phyloP scores from a whole-genome alignment of 2,888 invertebrate species.

The Himalopsyche japonica region DNA sequence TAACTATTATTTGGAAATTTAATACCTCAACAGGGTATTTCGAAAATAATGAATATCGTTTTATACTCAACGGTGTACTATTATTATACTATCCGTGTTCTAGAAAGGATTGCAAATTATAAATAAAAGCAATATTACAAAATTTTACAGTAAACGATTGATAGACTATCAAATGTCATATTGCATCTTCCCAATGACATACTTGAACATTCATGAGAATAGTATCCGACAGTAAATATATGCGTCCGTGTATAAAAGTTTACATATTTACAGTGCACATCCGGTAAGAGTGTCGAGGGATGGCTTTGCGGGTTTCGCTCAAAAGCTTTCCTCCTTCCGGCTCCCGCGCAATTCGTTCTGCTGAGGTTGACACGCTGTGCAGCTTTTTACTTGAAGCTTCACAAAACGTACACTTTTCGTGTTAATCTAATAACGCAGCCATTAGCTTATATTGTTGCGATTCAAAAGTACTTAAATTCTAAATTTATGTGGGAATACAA shows the following conservation, averaged over 20 bases:
- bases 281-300: background rate
- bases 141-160: too few species aligned
- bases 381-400: background rate
- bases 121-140: too few species aligned
- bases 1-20: too few species aligned
- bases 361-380: background rate
- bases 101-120: too few species aligned
- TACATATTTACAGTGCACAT: background rate
- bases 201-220: too few species aligned
- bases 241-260: background rate
- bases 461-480: background rate
- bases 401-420: background rate
- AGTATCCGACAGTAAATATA: background rate
- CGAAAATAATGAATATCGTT: too few species aligned
- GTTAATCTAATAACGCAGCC: background rate
- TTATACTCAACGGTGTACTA: too few species aligned
- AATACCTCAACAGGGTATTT: too few species aligned
- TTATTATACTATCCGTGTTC: too few species aligned
- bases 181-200: too few species aligned
- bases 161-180: too few species aligned
- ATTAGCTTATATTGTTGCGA: background rate
- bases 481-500: too few species aligned
- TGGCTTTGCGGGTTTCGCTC: background rate
- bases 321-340: background rate
- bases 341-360: background rate